phyloP scores from a whole-genome alignment of 2,888 invertebrate species.

The Apodemia mormo region DNA sequence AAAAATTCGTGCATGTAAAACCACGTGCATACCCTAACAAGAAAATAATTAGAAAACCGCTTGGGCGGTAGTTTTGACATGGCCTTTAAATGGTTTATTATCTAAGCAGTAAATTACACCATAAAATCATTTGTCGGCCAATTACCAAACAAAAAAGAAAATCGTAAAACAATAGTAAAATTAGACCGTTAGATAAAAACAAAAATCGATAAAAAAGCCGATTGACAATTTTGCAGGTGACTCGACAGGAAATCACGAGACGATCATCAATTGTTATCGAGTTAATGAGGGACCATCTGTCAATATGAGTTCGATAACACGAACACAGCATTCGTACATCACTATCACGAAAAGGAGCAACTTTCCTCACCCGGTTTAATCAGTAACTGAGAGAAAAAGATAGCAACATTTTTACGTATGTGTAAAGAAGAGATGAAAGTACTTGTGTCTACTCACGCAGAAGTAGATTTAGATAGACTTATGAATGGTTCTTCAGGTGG shows the following conservation, averaged over 20 bases:
- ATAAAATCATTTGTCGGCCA: conserved; percentile 8
- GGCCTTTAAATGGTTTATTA: neutral
- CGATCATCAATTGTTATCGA: conserved; percentile 35
- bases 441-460: conserved; percentile 52
- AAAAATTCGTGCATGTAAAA: too few species aligned
- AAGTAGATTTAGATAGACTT: conserved; percentile 60
- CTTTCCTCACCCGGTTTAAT: conserved; percentile 70
- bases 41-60: too few species aligned
- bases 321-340: conserved; percentile 28
- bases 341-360: conserved; percentile 51
- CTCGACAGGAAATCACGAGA: conserved; percentile 37
- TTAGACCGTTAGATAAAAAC: conserved; percentile 16
- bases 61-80: too few species aligned
- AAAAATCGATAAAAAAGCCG: conserved; percentile 25
- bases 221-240: conserved; percentile 38
- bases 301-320: conserved; percentile 39
- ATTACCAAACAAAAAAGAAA: neutral
- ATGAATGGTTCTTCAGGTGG: conserved; percentile 42
- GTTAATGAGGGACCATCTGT: conserved; percentile 53
- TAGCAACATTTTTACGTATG: conserved; percentile 31
- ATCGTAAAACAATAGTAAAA: conserved; percentile 18
- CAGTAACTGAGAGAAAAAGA: conserved; percentile 50
- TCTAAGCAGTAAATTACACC: conserved; percentile 1
- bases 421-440: conserved; percentile 53
- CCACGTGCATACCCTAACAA: too few species aligned